Percentiles rank a stretch among this genome's conserved stretches.
phyloP scores from a whole-genome alignment of 1,140 invertebrate genomes.

The Rhopalosiphum padi region DNA sequence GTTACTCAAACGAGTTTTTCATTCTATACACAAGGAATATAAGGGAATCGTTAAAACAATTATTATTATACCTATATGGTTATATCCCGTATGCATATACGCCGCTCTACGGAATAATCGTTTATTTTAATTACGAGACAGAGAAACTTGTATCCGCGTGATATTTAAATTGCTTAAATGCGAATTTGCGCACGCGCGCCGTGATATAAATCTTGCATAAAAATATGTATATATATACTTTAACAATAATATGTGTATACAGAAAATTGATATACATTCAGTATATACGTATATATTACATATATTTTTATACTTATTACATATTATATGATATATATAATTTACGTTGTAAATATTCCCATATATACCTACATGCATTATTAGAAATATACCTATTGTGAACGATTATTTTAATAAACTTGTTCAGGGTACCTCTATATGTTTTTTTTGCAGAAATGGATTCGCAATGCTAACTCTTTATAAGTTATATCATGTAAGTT shows the following conservation, averaged over 20 bases:
- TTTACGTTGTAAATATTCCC: not conserved
- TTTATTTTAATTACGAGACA: not conserved
- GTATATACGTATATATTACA: no score
- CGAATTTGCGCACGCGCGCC: not conserved
- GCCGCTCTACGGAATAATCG: not conserved
- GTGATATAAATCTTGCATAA: not conserved
- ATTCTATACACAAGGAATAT: not conserved
- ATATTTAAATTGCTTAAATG: not conserved
- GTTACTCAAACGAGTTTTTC: not conserved
- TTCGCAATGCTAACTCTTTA: not conserved
- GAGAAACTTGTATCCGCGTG: not conserved
- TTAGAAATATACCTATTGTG: not conserved
- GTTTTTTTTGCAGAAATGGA: not conserved
- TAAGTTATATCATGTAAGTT: no score
- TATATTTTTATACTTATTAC: no score
- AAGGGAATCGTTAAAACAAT: not conserved
- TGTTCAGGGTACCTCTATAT: not conserved
- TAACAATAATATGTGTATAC: not conserved
- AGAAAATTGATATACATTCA: not conserved
- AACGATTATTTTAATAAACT: not conserved
- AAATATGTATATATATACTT: not conserved
- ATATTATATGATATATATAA: not conserved
- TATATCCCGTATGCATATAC: not conserved
- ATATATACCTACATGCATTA: no score
- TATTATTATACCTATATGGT: constrained; percentile 10